phyloP scores from a whole-genome alignment of 2,888 invertebrate genomes.

The Argyresthia albistria region DNA sequence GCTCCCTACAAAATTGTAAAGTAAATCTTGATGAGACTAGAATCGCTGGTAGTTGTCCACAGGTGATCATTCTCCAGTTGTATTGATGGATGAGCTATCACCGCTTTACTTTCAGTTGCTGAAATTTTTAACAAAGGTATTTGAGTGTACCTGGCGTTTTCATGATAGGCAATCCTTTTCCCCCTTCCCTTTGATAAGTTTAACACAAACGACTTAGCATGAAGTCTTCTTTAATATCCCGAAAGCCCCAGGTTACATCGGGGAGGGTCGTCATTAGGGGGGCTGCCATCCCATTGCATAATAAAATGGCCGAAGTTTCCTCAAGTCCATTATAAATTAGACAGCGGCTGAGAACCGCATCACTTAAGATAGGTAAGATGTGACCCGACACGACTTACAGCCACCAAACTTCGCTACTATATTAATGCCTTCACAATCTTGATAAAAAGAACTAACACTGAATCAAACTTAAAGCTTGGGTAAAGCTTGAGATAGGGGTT shows the following conservation, averaged over 20 bases:
- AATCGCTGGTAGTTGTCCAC: no score
- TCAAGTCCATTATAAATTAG: slow-evolving; percentile 73
- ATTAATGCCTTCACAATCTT: slow-evolving; percentile 53
- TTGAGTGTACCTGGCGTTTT: no score
- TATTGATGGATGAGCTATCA: no score
- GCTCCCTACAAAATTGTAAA: no score
- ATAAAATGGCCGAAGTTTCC: slow-evolving; percentile 71
- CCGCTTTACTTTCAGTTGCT: no score
- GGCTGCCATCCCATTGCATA: slow-evolving; percentile 64
- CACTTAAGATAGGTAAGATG: slow-evolving; percentile 71
- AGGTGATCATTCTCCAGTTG: no score
- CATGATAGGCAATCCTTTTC: no score
- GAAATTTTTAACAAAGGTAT: no score
- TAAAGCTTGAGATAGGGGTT: slow-evolving; percentile 37
- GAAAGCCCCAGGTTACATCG: slow-evolving; percentile 52
- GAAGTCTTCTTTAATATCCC: slow-evolving; percentile 57
- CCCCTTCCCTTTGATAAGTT: slow-evolving; percentile 1
- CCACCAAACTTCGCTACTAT: slow-evolving; percentile 50
- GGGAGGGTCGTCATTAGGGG: slow-evolving; percentile 67
- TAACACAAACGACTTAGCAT: slow-evolving; percentile 11
- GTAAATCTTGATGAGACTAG: no score
- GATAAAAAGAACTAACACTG: slow-evolving; percentile 67
- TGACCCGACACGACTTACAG: slow-evolving; percentile 64
- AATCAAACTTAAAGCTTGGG: slow-evolving; percentile 57
- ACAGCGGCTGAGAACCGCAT: slow-evolving; percentile 67